phyloP scores from a whole-genome alignment of 2,113 vertebrate genomes.

The Barbus barbus region DNA sequence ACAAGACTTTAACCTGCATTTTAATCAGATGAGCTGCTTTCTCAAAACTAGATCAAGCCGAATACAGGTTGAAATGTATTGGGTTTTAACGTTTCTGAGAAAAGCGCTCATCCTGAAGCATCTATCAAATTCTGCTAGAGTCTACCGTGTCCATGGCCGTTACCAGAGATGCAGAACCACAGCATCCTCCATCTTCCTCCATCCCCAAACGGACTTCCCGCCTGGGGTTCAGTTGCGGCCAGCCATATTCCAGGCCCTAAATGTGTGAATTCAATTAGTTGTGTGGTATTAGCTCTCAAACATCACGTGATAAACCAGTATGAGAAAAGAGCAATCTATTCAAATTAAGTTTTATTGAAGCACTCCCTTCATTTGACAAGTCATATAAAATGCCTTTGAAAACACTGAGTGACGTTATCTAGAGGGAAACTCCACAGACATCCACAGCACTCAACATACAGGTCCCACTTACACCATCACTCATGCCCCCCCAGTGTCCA shows the following conservation, averaged over 20 bases:
- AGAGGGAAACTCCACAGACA: conserved; percentile 84
- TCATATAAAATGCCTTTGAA: conserved; percentile 92
- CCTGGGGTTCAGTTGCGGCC: conserved; percentile 79
- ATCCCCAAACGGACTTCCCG: conserved; percentile 75
- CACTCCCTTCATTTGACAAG: conserved; percentile 98
- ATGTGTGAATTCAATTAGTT: conserved; percentile 82
- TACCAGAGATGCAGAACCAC: conserved; percentile 56
- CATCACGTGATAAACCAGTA: conserved; percentile 68
- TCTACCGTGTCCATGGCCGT: conserved; percentile 49
- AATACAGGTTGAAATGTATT: neutral
- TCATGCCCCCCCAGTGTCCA: conserved; percentile 82
- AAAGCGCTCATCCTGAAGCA: neutral
- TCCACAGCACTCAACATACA: conserved; percentile 87
- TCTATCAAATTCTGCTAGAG: conserved; percentile 12
- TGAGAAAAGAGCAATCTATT: conserved; percentile 81
- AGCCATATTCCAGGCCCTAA: conserved; percentile 82
- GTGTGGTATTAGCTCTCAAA: conserved; percentile 59
- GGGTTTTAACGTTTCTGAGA: neutral
- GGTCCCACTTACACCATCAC: conserved; percentile 85
- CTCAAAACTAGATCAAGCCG: conserved; percentile 1
- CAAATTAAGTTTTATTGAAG: conserved; percentile 95
- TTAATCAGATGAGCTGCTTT: neutral
- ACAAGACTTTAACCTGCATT: no score
- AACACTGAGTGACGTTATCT: conserved; percentile 89
- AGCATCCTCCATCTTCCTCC: conserved; percentile 76